phyloP scores from a whole-genome alignment of 2,797 vertebrate genomes.

The Phoeniculus purpureus region DNA sequence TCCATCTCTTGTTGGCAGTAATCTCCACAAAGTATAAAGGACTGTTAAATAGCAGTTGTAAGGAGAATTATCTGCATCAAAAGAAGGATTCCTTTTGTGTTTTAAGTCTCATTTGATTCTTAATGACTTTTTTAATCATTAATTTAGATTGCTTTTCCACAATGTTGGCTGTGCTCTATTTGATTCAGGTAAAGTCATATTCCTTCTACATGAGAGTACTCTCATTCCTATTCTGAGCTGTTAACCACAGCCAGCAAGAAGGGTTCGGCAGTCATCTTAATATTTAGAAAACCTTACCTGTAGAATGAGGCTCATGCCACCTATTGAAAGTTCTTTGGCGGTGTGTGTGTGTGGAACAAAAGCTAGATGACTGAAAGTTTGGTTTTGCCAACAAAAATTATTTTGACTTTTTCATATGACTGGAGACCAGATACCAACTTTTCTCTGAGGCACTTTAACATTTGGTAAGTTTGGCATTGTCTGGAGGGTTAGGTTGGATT shows the following conservation, averaged over 20 bases:
- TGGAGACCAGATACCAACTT: neutral
- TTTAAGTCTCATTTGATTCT: neutral
- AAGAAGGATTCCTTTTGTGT: rapidly evolving
- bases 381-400: neutral
- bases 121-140: neutral
- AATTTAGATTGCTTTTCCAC: neutral
- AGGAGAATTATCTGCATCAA: neutral
- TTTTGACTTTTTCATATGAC: neutral
- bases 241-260: neutral
- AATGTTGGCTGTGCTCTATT: neutral
- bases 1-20: neutral
- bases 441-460: neutral
- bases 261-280: neutral
- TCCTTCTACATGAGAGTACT: neutral
- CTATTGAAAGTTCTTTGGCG: neutral
- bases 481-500: neutral
- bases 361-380: neutral
- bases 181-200: neutral
- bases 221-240: neutral
- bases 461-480: neutral
- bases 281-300: neutral
- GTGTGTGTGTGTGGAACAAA: neutral
- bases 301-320: neutral
- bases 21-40: neutral
- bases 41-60: neutral